A percentile compares a stretch with the other conserved stretches of the same genome.
Evolutionary conservation across 2,888 invertebrate genomes (phyloP).

Genomic region (Acrocera orbiculus): DNA sequence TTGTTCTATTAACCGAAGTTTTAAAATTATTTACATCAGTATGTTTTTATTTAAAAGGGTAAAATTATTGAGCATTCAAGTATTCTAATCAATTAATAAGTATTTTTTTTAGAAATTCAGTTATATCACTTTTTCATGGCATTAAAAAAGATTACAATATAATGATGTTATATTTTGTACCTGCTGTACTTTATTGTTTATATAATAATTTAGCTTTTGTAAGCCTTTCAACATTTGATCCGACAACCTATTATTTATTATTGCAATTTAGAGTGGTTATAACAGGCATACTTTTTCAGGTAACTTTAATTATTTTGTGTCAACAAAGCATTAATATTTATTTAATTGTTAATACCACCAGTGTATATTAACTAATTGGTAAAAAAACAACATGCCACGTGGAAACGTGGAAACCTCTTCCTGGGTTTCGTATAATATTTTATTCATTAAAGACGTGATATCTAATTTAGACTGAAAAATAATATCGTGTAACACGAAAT

Average conservation of each 20-base stretch:
- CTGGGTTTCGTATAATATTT: too few relatives aligned
- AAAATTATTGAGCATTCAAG: slow-evolving; percentile 20
- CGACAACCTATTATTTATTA: slow-evolving; percentile 82
- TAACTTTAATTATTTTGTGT: slow-evolving; percentile 28
- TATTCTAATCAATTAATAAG: slow-evolving; percentile 1
- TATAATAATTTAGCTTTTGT: slow-evolving; percentile 89
- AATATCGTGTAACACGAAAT: too few relatives aligned
- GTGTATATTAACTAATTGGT: too few relatives aligned
- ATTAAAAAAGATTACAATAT: slow-evolving; percentile 45
- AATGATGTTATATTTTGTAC: slow-evolving; percentile 69
- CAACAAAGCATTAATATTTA: too few relatives aligned
- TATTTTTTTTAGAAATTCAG: background rate
- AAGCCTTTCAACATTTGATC: slow-evolving; percentile 80
- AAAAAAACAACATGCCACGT: too few relatives aligned
- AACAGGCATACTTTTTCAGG: slow-evolving; percentile 84
- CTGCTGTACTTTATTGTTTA: slow-evolving; percentile 77
- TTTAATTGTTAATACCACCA: too few relatives aligned
- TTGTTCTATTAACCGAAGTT: slow-evolving; percentile 74
- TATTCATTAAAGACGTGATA: too few relatives aligned
- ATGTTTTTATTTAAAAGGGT: slow-evolving; percentile 52
- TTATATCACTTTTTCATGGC: slow-evolving; percentile 20
- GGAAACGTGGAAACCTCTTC: too few relatives aligned
- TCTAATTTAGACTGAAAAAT: too few relatives aligned
- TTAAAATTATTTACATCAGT: slow-evolving; percentile 62
- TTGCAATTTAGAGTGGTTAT: slow-evolving; percentile 82